Percentiles rank a stretch among this genome's conserved stretches.
These are phyloP conservation scores for Apostichopus californicus DNA, from an alignment of 35 echinoderm and acorn worm genomes.

Conservation along the genomic window DNA sequence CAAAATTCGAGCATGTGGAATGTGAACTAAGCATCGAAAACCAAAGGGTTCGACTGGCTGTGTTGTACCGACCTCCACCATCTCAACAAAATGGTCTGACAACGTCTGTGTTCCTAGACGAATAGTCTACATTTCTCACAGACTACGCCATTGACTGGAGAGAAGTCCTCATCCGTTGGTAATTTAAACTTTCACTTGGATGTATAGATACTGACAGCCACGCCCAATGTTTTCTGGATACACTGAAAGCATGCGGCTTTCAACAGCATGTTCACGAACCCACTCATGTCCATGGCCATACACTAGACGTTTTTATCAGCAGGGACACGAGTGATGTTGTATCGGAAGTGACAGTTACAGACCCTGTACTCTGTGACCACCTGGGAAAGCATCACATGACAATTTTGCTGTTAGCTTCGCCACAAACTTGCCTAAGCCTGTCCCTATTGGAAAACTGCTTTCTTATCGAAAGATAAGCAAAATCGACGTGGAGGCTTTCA, in stretches of 20 bases:
- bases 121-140: neutral
- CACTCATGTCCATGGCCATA: neutral
- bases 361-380: neutral
- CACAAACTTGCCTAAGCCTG: neutral
- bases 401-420: neutral
- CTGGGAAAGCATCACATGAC: neutral
- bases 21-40: neutral
- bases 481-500: neutral
- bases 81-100: neutral
- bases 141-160: neutral
- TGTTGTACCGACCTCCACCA: neutral
- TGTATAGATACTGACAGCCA: neutral
- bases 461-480: neutral
- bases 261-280: too few relatives aligned
- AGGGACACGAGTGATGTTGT: too few relatives aligned
- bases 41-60: neutral
- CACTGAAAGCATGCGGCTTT: neutral
- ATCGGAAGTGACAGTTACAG: neutral
- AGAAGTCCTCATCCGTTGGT: slow-evolving; percentile 13
- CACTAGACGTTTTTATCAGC: neutral
- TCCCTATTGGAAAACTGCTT: neutral
- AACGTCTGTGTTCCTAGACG: neutral
- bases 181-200: neutral
- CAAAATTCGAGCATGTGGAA: neutral
- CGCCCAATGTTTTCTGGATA: neutral